Base-by-base conservation (phyloP, 1,140 invertebrate species). In the Lineus longissimus region DNA sequence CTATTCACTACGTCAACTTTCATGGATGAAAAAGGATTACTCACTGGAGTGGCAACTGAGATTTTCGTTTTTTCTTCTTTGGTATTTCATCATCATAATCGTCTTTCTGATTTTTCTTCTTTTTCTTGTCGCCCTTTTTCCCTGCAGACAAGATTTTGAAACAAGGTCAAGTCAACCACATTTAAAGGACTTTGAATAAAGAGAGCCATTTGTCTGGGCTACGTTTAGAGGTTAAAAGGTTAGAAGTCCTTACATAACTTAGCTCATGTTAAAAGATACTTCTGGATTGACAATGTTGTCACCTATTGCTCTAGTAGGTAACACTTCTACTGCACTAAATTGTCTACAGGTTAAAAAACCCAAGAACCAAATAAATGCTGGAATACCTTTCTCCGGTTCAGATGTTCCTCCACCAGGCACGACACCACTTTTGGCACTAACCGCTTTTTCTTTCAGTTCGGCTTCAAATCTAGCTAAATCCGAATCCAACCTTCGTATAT, bases 391-490 rank as follows among this genome's bases (percentile, higher is more conserved):
- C 6, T 54, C 47, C 47, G 19, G 6, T n/a, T 54, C 56, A 27
- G 29, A 22, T 60, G 17, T n/a, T 58, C 25, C 55, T 19, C 27
- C 56, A 13, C 61, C 54, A n/a, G 57, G 11, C 27, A 59, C 9
- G 54, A 22, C 60, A 66, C 73, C 27, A 31, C 23, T 27, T 61
- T 51, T 60, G 17, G 31, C 65, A 2, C 59, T 61, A 15, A 55
- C 25, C 15, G 66, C 19, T 85, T 95, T 95, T 73, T 97, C 95
- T 81, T 97, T 95, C 73, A 97, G 92, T 83, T 98, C 95, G 11
- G 92, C 90, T 81, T 98, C 95, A 81, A 98, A 98, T 62, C 94
- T 87, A 1, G 94, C 93, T 67, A 98, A 85, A 84, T 98, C 95
- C 45, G 94, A 93, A 79, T 98, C 96, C 65, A 98, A 83, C 64